Evolutionary conservation across 2,888 invertebrate species (phyloP), one percentile per base, ranked within the genome.

Genomic region (Eremobia ochroleuca): DNA sequence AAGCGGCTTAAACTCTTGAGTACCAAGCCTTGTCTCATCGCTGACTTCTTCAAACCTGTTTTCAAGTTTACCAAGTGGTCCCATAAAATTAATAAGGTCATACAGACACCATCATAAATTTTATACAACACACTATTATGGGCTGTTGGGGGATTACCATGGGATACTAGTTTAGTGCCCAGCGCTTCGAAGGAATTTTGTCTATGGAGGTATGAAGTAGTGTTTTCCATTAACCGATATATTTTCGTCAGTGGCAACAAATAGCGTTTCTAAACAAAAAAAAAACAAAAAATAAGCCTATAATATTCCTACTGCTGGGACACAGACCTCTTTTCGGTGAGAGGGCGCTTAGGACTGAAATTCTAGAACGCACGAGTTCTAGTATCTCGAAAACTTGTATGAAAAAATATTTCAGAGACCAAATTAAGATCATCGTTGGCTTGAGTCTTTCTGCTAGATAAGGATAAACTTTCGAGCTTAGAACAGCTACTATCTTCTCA

Each of bases 21-120:
- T 61, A 83, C 78, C 73, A 69, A 79, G 82, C 73, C 85, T 85
- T 76, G 83, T 83, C 81, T 74, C 85, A 79, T 88, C 76, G 85
- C 74, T 89, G 78, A 81, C 78, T 82, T 84, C 83, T 87, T 84
- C 76, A 94, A 96, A 96, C 96, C 93, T 91, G 96, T 96, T 95
- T 88, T 86, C 82, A 93, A 92, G 88, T 92, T 90, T 92, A 91
- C 91, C 93, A 91, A 93, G 94, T 91, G 93, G 94, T 92, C 91
- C 92, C 92, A 95, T 95, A 95, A 95, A 95, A 94, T 94, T 95
- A 96, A 96, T 95, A 95, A 96, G 95, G 94, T 94, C 94, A 92
- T 91, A 91, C 90, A 91, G 91, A 90, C 90, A 91, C 90, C 88
- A 91, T 89, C 89, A 92, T 94, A 92, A 93, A 94, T 93, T 92